Conservation (phyloP, 2,797 vertebrate species). For the Etheostoma nigrum region DNA sequence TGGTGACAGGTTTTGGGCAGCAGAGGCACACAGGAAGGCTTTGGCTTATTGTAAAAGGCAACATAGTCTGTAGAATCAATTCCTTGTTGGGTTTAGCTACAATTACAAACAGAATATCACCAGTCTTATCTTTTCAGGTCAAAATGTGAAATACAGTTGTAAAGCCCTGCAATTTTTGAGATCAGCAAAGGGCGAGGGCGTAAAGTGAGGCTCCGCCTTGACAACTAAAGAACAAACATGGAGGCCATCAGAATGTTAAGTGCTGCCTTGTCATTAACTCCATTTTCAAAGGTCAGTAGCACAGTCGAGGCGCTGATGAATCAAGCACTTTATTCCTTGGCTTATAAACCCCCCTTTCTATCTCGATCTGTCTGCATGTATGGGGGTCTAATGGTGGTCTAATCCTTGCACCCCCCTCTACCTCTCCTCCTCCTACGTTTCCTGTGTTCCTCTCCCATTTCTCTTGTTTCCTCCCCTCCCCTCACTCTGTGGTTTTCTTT, state of each 20-base stretch:
- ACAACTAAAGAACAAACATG: constrained; percentile 69
- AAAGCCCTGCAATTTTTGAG: constrained; percentile 15
- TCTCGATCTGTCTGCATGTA: constrained; percentile 56
- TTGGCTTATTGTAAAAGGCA: not conserved
- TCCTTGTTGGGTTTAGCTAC: not conserved
- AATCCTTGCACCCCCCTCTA: constrained; percentile 1
- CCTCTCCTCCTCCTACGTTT: constrained; percentile 39
- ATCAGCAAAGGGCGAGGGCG: constrained; percentile 10
- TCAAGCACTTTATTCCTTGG: constrained; percentile 66
- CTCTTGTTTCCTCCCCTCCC: constrained; percentile 44
- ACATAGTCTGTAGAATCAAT: too few relatives aligned
- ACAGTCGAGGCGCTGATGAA: constrained; percentile 66
- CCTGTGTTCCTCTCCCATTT: constrained; percentile 61
- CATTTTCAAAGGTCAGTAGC: constrained; percentile 74
- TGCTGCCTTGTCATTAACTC: constrained; percentile 73
- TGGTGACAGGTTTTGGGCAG: not conserved
- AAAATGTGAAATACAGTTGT: not conserved
- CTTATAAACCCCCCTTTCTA: constrained; percentile 38
- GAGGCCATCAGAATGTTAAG: constrained; percentile 74
- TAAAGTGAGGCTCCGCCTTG: constrained; percentile 24
- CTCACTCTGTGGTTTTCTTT: constrained; percentile 68
- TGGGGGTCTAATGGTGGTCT: constrained; percentile 34
- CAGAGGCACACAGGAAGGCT: not conserved
- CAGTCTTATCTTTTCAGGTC: not conserved
- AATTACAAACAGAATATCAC: not conserved